A percentile compares a stretch with the other conserved stretches of the same genome.
phyloP scores from a whole-genome alignment of 2,797 vertebrate species.

The Petrocephalus sullivani region DNA sequence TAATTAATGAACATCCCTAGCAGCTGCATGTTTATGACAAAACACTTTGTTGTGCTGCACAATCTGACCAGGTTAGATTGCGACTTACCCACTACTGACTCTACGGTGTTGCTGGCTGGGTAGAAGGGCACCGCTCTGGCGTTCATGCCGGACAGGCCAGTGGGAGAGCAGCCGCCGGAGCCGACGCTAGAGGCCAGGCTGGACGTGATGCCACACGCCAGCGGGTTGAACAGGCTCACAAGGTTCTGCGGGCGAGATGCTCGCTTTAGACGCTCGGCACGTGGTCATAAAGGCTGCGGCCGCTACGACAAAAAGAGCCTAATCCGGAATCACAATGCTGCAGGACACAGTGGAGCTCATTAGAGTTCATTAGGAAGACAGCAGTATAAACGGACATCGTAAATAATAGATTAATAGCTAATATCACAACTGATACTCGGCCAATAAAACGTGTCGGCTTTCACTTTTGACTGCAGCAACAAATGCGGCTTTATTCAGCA shows the following conservation, averaged over 20 bases:
- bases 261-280: background rate
- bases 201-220: constrained; percentile 78
- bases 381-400: background rate
- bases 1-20: background rate
- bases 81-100: constrained; percentile 77
- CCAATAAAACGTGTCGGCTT: background rate
- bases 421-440: background rate
- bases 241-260: constrained; percentile 58
- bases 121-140: constrained; percentile 75
- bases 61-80: background rate
- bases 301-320: background rate
- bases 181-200: constrained; percentile 84
- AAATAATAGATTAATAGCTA: background rate
- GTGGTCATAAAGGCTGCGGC: background rate
- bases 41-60: background rate
- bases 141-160: constrained; percentile 74
- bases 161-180: constrained; percentile 82
- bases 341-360: background rate
- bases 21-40: background rate
- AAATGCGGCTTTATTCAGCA: background rate
- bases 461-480: background rate
- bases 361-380: background rate
- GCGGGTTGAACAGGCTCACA: constrained; percentile 76
- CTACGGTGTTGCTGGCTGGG: constrained; percentile 76
- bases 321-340: background rate